Evolutionary conservation across 1,140 invertebrate species (phyloP).

Genomic region (Lepidurus apus): DNA sequence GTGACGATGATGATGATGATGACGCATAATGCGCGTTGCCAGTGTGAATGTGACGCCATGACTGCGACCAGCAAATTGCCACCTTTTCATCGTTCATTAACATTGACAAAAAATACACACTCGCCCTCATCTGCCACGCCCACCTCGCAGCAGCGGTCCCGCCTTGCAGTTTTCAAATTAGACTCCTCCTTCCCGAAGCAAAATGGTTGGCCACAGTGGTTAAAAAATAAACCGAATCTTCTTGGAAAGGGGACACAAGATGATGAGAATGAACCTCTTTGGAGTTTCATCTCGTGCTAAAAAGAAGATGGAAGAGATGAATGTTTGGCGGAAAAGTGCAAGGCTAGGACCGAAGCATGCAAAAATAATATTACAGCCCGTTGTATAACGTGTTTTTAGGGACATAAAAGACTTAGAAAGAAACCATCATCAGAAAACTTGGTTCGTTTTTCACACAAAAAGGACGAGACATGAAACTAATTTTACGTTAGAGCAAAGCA

Average conservation of each 20-base stretch:
- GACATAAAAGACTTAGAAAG: neutral
- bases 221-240: neutral
- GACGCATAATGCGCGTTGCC: slow-evolving; percentile 31
- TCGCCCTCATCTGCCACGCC: slow-evolving; percentile 18
- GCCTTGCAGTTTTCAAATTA: neutral
- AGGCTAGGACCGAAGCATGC: slow-evolving; percentile 20
- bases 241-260: neutral
- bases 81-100: slow-evolving; percentile 23
- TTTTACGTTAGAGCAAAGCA: neutral
- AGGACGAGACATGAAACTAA: neutral
- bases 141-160: slow-evolving; percentile 1
- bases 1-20: slow-evolving; percentile 34
- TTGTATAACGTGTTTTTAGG: slow-evolving; percentile 19
- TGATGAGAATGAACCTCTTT: neutral
- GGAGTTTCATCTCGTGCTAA: neutral
- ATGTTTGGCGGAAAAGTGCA: neutral
- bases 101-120: slow-evolving; percentile 26
- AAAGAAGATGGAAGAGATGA: neutral
- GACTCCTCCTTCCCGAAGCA: too few relatives aligned
- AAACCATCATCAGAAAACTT: neutral
- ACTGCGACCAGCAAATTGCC: slow-evolving; percentile 22
- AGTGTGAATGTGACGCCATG: slow-evolving; percentile 24
- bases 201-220: neutral
- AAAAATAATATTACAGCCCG: neutral
- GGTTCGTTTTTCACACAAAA: neutral